These are phyloP conservation scores for Carapus acus DNA, from an alignment of 2,797 vertebrate genomes.

Conservation along the genomic window DNA sequence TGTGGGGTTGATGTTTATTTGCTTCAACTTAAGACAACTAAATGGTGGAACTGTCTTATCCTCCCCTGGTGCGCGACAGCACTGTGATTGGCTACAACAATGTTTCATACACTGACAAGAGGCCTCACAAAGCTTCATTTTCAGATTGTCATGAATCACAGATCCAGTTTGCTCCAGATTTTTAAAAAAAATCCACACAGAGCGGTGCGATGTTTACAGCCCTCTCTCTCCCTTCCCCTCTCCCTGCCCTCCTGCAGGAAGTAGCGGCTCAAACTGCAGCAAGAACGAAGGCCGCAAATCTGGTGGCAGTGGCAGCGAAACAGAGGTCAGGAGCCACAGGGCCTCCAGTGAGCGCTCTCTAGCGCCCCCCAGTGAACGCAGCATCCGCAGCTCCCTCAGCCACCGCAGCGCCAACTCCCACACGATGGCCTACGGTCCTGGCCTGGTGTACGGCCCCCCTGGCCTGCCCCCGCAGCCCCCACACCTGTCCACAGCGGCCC, in stretches of 20 bases:
- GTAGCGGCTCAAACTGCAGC: slow-evolving; percentile 94
- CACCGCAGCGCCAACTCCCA: slow-evolving; percentile 88
- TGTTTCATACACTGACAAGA: too few species aligned
- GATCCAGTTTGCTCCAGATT: too few species aligned
- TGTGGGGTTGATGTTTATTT: too few species aligned
- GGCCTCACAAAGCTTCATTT: too few species aligned
- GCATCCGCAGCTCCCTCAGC: slow-evolving; percentile 79
- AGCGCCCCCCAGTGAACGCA: slow-evolving; percentile 85
- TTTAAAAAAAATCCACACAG: too few species aligned
- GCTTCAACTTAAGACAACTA: too few species aligned
- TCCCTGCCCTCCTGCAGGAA: slow-evolving; percentile 84
- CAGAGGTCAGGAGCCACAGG: slow-evolving; percentile 82
- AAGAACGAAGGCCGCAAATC: slow-evolving; percentile 85
- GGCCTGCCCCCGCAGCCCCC: slow-evolving; percentile 84
- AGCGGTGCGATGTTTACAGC: not conserved
- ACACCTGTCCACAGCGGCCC: slow-evolving; percentile 70
- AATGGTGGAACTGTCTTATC: too few species aligned
- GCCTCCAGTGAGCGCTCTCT: slow-evolving; percentile 79
- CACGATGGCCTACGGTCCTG: slow-evolving; percentile 67
- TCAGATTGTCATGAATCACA: too few species aligned
- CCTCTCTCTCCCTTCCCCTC: slow-evolving; percentile 5
- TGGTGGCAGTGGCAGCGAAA: slow-evolving; percentile 84
- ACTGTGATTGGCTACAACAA: too few species aligned
- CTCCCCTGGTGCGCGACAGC: too few species aligned
- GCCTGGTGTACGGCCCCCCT: slow-evolving; percentile 84